Conservation (phyloP, 2,888 invertebrate species). For the Cerastoderma edule region DNA sequence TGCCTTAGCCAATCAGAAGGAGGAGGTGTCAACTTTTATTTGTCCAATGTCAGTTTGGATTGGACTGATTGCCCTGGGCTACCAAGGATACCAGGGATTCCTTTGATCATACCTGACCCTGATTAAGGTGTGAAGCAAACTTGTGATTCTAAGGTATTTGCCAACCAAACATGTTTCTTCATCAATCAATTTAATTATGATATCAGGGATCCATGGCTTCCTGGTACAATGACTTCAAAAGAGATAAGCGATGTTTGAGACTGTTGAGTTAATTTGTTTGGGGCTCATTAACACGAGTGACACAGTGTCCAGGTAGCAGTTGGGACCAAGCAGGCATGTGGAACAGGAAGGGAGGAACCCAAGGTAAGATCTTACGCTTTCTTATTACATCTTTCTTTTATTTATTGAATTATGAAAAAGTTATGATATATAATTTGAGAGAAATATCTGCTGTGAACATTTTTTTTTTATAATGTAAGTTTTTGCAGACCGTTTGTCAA, state of each 20-base stretch:
- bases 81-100: constrained; percentile 12
- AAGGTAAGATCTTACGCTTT: not conserved
- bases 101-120: constrained; percentile 10
- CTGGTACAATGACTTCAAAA: constrained; percentile 5
- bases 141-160: constrained; percentile 22
- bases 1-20: not conserved
- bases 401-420: too few relatives aligned
- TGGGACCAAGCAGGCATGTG: not conserved
- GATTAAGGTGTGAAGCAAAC: constrained; percentile 7
- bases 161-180: constrained; percentile 8
- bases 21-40: not conserved
- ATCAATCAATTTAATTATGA: constrained; percentile 15
- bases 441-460: too few relatives aligned
- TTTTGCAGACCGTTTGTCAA: too few relatives aligned
- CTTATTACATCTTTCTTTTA: not conserved
- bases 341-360: constrained; percentile 3
- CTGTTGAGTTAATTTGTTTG: constrained; percentile 15
- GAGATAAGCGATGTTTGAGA: constrained; percentile 5
- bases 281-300: not conserved
- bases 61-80: constrained; percentile 16
- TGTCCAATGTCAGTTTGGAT: constrained; percentile 11
- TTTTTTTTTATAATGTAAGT: not conserved
- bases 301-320: constrained; percentile 2
- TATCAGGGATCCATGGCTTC: constrained; percentile 3
- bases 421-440: too few relatives aligned